These are phyloP conservation scores for Melanophora roralis DNA, from an alignment of 2,888 invertebrate species.

Conservation along the genomic window DNA sequence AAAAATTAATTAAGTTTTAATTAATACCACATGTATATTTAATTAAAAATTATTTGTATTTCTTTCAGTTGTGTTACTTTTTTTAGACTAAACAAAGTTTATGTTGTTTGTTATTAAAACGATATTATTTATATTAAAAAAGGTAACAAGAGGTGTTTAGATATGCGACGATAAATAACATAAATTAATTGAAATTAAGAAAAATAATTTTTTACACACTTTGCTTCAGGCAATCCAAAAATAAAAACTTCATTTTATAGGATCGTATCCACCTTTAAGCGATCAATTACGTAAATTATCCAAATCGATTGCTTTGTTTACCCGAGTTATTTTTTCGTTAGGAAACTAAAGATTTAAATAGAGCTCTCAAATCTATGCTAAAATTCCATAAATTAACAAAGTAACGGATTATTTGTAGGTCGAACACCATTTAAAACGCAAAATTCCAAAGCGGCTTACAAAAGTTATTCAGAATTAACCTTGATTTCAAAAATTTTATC, in stretches of 20 bases:
- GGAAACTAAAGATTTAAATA: slow-evolving; percentile 36
- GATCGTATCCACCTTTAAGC: neutral
- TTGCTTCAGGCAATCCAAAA: slow-evolving; percentile 53
- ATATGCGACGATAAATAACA: too few species aligned
- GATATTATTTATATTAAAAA: too few species aligned
- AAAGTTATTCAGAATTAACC: too few species aligned
- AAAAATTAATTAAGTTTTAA: too few species aligned
- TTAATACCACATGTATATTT: too few species aligned
- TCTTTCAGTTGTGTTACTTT: too few species aligned
- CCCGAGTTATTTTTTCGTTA: slow-evolving; percentile 37
- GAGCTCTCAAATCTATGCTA: slow-evolving; percentile 42
- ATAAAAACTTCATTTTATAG: slow-evolving; percentile 51
- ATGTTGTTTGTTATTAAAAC: too few species aligned
- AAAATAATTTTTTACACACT: slow-evolving; percentile 29
- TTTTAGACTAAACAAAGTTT: too few species aligned
- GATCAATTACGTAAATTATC: neutral
- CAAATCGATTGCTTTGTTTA: neutral
- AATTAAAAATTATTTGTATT: too few species aligned
- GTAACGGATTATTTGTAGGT: slow-evolving; percentile 59
- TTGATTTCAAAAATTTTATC: too few species aligned
- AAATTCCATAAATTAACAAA: slow-evolving; percentile 63
- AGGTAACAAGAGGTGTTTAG: too few species aligned
- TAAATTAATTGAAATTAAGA: neutral
- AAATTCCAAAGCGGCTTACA: neutral
- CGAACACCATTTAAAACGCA: slow-evolving; percentile 58